phyloP scores from a whole-genome alignment of 1,140 invertebrate genomes.

The Sarcophaga bullata region DNA sequence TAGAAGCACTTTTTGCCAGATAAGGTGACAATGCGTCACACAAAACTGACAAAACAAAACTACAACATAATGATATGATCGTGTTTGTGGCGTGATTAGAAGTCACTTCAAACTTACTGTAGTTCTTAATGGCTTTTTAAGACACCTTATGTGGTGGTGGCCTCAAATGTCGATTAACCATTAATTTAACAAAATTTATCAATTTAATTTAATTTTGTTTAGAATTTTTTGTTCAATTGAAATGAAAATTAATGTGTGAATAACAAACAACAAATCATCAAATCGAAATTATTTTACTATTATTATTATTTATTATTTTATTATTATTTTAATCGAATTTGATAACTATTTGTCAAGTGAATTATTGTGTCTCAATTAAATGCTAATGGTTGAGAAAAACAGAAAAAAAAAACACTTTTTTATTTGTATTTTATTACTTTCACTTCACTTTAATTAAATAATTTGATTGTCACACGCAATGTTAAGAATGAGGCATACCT shows the following conservation, averaged over 20 bases:
- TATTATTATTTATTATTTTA: background rate
- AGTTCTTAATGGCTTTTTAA: background rate
- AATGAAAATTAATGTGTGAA: no score
- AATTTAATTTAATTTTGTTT: background rate
- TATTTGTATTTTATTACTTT: background rate
- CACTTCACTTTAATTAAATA: background rate
- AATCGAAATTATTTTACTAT: background rate
- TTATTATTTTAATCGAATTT: background rate
- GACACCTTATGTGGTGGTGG: background rate
- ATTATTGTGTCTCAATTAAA: background rate
- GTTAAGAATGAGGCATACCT: background rate
- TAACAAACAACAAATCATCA: background rate
- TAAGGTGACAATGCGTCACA: no score
- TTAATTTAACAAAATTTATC: background rate
- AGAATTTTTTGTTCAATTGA: background rate
- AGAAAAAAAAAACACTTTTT: background rate
- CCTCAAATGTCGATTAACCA: background rate
- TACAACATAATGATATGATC: background rate
- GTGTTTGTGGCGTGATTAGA: slow-evolving; percentile 1
- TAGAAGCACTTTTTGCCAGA: no score
- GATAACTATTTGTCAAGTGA: background rate
- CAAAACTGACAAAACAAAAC: no score
- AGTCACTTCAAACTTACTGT: background rate
- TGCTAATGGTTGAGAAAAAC: no score
- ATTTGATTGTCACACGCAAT: background rate